Conservation (phyloP, 2,888 invertebrate species). For the Seira ritae region DNA sequence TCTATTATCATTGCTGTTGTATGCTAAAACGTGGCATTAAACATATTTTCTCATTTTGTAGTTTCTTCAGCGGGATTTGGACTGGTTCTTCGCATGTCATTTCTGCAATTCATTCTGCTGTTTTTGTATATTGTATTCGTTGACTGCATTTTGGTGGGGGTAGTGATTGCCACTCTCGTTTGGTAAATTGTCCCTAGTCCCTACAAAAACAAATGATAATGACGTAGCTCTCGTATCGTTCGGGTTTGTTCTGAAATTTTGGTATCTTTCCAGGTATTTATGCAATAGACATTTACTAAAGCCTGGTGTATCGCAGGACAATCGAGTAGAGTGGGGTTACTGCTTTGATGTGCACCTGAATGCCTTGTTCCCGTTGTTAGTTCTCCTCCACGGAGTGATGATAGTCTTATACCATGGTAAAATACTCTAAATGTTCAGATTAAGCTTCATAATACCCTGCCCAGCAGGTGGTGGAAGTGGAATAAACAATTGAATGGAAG, state of each 20-base stretch:
- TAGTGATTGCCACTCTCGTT: slow-evolving; percentile 90
- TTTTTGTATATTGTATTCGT: slow-evolving; percentile 94
- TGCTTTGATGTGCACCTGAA: slow-evolving; percentile 99
- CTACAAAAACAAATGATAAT: too few species aligned
- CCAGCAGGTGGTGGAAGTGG: too few species aligned
- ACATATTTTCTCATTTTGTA: slow-evolving; percentile 77
- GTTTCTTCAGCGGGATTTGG: slow-evolving; percentile 94
- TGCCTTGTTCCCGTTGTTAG: slow-evolving; percentile 97
- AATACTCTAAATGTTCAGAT: not conserved
- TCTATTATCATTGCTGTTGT: not conserved
- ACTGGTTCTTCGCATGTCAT: slow-evolving; percentile 83
- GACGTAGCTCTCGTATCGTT: too few species aligned
- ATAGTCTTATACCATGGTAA: slow-evolving; percentile 90
- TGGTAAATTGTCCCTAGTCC: too few species aligned
- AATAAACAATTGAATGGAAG: too few species aligned
- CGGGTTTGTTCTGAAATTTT: not conserved
- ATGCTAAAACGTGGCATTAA: not conserved
- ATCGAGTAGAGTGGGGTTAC: slow-evolving; percentile 98
- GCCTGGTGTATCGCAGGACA: slow-evolving; percentile 80
- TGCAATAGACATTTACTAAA: slow-evolving; percentile 87
- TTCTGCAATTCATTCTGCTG: slow-evolving; percentile 86
- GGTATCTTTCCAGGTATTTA: slow-evolving; percentile 81
- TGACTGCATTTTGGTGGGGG: slow-evolving; percentile 93
- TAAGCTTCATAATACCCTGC: too few species aligned
- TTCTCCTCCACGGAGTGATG: slow-evolving; percentile 94